These are phyloP conservation scores for Solea solea DNA, from an alignment of 2,113 vertebrate genomes.

Conservation along the genomic window DNA sequence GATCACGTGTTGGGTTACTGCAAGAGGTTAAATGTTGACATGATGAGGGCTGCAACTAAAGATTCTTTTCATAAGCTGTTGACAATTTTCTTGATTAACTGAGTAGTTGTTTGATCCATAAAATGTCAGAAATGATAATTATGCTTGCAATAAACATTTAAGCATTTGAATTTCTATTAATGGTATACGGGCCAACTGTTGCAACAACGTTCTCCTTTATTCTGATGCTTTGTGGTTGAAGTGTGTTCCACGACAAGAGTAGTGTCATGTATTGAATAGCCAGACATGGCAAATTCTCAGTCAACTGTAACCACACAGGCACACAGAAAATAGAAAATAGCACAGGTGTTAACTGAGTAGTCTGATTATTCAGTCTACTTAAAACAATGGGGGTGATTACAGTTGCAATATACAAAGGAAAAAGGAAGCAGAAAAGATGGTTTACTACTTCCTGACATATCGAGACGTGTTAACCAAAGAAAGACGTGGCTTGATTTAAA, in stretches of 20 bases:
- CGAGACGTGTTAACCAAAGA: neutral
- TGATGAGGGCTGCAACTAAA: no score
- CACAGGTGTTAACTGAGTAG: neutral
- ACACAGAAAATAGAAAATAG: neutral
- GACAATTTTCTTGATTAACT: no score
- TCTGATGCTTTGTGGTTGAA: slow-evolving; percentile 1
- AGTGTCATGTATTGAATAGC: slow-evolving; percentile 1
- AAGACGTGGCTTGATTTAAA: neutral
- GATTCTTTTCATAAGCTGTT: no score
- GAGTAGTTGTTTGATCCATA: no score
- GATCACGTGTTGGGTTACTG: no score
- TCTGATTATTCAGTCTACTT: neutral
- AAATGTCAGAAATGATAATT: no score
- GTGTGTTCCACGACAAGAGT: no score
- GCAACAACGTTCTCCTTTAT: neutral
- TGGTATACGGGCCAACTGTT: no score
- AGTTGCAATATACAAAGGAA: neutral
- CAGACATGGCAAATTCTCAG: neutral
- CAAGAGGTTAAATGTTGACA: no score
- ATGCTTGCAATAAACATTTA: no score
- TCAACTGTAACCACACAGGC: slow-evolving; percentile 1
- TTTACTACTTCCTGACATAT: neutral
- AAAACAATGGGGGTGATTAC: neutral
- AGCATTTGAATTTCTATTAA: no score
- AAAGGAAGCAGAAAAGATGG: neutral